Conservation (phyloP, 2,113 vertebrate genomes). For the Bambusicola thoracicus region DNA sequence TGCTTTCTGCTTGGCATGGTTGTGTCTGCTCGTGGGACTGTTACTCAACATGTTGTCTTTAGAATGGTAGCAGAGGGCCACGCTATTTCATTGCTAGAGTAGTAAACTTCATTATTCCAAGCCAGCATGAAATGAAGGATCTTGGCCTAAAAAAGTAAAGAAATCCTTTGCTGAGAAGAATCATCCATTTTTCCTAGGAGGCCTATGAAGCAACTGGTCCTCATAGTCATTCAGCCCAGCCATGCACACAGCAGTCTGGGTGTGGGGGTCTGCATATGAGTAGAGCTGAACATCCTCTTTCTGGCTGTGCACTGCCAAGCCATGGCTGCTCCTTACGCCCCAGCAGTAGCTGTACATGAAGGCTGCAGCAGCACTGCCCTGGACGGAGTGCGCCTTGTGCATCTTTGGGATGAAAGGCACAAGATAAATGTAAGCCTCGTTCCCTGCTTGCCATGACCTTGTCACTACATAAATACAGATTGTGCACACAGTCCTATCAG, state of each 20-base stretch:
- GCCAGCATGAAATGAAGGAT: not conserved
- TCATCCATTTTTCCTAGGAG: not conserved
- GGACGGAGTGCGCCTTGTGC: not conserved
- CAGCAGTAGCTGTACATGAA: not conserved
- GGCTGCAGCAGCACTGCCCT: not conserved
- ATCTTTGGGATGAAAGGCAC: not conserved
- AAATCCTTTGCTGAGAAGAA: not conserved
- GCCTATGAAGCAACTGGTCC: not conserved
- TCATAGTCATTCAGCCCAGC: not conserved
- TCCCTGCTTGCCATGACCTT: not conserved
- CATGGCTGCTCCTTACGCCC: not conserved
- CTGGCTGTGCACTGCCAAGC: not conserved
- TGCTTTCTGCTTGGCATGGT: not conserved
- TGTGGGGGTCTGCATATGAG: not conserved
- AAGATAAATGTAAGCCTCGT: fast-evolving
- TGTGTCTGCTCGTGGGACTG: not conserved
- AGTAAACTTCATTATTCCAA: not conserved
- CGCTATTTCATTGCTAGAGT: not conserved
- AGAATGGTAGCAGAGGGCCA: not conserved
- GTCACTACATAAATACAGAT: not conserved
- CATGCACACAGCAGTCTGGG: fast-evolving
- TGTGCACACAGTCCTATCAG: not conserved
- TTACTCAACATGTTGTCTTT: not conserved
- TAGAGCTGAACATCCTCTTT: not conserved
- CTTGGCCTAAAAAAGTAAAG: not conserved